Base-by-base conservation (phyloP, 1,140 invertebrate species). In the Neodiprion lecontei region DNA sequence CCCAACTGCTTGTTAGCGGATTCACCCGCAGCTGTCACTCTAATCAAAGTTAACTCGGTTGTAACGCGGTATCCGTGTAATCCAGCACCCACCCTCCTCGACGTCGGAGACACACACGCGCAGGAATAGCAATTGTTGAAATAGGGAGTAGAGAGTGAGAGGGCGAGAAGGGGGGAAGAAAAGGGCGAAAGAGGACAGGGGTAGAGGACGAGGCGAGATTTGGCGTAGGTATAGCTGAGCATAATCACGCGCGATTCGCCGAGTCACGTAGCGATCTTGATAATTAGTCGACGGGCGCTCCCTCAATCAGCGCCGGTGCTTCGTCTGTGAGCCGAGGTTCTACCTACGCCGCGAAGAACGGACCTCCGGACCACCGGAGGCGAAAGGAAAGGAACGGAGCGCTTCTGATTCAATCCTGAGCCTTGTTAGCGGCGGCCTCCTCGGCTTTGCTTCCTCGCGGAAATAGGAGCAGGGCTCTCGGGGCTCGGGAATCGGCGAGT, bases 391-490 rank as follows among this genome's bases (percentile, higher is more conserved):
- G 40, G 14, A 23, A 69, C 67, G 67, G 4, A 69, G 23, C 21
- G 21, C 12, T 47, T 14, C 40, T 23, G 67, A 69, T 69, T 69
- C 67, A 69, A 69, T 69, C 67, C 21, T 23, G 67, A 23, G 21
- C 67, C 67, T 69, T 69, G 67, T 69, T 69, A 69, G 67, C 17
- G 67, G 21, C 67, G 21, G 67, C 40, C 21, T 65, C 28, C 28
- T 61, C 53, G 53, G 53, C 53, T 61, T 61, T 61, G 53, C 53
- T 61, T 61, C 53, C 53, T 61, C n/a, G 11, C 53, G 4, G n/a
- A 61, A 61, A 61, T 61, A 61, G n/a, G 28, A 40, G 28, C 28
- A 2, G 7, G 7, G 61, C 61, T 65, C 17, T 65, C 17, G 12
- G 67, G 21, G 67, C 10, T 21, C 61, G 61, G 17, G 28, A 5